Base-by-base conservation (phyloP, 2,113 vertebrate genomes). In the Turdus rufiventris region DNA sequence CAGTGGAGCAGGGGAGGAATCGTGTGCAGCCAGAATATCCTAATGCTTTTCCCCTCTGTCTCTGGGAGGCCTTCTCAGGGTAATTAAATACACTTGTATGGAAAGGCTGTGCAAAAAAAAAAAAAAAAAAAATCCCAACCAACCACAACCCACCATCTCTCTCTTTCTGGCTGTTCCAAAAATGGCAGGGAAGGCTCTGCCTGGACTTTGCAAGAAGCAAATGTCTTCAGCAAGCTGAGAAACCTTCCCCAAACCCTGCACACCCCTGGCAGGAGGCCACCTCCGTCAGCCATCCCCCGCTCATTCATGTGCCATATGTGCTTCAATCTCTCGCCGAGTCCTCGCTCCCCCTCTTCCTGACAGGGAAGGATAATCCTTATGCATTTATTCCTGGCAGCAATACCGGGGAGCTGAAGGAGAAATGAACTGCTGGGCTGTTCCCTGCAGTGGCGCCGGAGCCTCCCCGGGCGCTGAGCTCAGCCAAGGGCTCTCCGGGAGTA, bases 381-480 rank as follows among this genome's bases (percentile, higher is more conserved):
- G 94, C 88, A 96, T 94, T 96, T 97, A 97, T 96, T 96, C 96
- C 93, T 97, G 95, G 96, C 95, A 93, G 81, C 5, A 0, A 51
- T 25, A 56, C 81, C 2, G 14, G 50, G 40, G 71, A 85, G 66
- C 93, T 88, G 91, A 85, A 92, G 91, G 84, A 95, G 93, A 76
- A 94, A 88, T 77, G 28, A 96, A 75, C 84, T 89, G 83, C 87
- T 75, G 93, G 91, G 89, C 89, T 93, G 65, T 40, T 78, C 78
- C 74, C 56, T 0, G 25, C 93, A 68, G 89, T 0, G 26, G 54
- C 45, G 78, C 91, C 77, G 14, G 81, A 85, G 78, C 74, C 68
- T 81, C 65, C 57, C 50, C 1, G 82, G 81, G 84, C 10, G 8
- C 68, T 0, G 20, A 45, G 91, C 87, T 84, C 18, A 13, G 79